A percentile compares a stretch with the other conserved stretches of the same genome.
Conservation (phyloP, 1,140 invertebrate genomes). For the Drosophila nikananu region DNA sequence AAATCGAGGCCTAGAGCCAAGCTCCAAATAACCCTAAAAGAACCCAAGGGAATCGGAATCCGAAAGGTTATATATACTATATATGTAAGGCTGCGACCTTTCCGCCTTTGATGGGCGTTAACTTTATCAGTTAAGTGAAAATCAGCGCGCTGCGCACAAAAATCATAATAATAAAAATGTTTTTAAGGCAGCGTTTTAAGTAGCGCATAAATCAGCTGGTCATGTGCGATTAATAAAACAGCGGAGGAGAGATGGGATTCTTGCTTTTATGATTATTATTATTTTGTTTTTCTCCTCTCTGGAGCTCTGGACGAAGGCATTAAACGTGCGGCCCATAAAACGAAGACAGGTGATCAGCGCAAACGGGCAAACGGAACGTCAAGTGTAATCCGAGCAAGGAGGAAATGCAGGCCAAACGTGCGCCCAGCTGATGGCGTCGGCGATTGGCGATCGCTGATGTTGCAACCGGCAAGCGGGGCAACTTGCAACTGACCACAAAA, state of each 20-base stretch:
- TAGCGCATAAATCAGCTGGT: conserved; percentile 78
- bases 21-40: conserved; percentile 21
- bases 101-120: conserved; percentile 53
- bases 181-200: conserved; percentile 77
- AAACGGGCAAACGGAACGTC: conserved; percentile 64
- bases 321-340: conserved; percentile 77
- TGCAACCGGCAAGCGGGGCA: conserved; percentile 49
- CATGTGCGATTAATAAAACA: conserved; percentile 82
- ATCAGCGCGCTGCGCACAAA: conserved; percentile 59
- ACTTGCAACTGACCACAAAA: conserved; percentile 75
- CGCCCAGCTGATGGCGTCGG: conserved; percentile 79
- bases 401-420: conserved; percentile 82
- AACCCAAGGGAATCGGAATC: conserved; percentile 14
- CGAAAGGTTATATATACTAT: background rate
- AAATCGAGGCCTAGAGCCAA: conserved; percentile 7
- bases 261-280: conserved; percentile 40
- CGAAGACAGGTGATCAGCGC: conserved; percentile 69
- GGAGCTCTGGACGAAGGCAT: conserved; percentile 57
- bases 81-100: conserved; percentile 17
- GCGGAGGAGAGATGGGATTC: conserved; percentile 23
- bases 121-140: conserved; percentile 80
- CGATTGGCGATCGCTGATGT: conserved; percentile 76
- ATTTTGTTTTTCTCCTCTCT: conserved; percentile 30
- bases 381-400: conserved; percentile 81
- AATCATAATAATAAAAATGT: conserved; percentile 83